phyloP scores from a whole-genome alignment of 2,113 vertebrate species.

The Centropus bengalensis region DNA sequence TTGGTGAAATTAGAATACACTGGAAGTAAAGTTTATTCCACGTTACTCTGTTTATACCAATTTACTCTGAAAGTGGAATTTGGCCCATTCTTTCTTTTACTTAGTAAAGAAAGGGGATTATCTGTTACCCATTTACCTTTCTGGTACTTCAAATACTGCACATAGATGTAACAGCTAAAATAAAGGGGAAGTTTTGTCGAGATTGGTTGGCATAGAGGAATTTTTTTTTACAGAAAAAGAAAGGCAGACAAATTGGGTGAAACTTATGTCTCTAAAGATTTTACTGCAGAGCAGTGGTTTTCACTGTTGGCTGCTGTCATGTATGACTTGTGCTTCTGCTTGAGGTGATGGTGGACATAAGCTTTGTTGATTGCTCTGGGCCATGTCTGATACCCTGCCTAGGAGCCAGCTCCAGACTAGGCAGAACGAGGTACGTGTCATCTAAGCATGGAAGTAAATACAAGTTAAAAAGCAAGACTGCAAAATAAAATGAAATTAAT shows the following conservation, averaged over 20 bases:
- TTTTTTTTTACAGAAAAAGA: background rate
- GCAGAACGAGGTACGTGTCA: fast-evolving
- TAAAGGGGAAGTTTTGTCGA: background rate
- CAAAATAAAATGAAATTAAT: background rate
- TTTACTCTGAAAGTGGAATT: background rate
- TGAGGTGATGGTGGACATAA: background rate
- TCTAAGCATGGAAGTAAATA: background rate
- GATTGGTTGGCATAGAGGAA: background rate
- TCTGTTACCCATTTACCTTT: background rate
- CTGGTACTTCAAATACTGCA: background rate
- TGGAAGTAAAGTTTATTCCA: background rate
- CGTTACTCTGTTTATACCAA: background rate
- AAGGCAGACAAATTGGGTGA: background rate
- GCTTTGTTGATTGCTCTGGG: background rate
- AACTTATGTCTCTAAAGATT: background rate
- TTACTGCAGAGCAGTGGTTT: background rate
- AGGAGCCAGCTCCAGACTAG: background rate
- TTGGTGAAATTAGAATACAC: background rate
- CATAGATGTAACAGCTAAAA: background rate
- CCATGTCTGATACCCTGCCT: background rate
- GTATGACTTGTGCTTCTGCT: background rate
- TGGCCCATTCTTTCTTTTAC: background rate
- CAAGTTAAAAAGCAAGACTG: background rate
- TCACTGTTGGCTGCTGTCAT: background rate
- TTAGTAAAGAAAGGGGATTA: background rate